phyloP scores from a whole-genome alignment of 2,888 invertebrate genomes.

The Parelbella ahira region DNA sequence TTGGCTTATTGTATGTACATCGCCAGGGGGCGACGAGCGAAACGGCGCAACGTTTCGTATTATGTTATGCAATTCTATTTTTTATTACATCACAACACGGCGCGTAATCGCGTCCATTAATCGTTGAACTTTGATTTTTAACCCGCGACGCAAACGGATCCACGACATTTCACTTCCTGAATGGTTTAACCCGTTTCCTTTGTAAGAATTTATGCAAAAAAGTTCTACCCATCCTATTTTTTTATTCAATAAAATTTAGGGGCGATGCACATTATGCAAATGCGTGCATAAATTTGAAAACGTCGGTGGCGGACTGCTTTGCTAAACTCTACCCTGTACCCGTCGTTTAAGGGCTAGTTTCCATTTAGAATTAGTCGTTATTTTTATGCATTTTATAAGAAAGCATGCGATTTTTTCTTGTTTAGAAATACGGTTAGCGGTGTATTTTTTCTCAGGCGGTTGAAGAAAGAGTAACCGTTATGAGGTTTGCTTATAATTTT shows the following conservation, averaged over 20 bases:
- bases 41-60: constrained; percentile 44
- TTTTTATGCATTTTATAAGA: constrained; percentile 59
- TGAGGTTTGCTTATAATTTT: constrained; percentile 54
- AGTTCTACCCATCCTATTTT: constrained; percentile 81
- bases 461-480: constrained; percentile 66
- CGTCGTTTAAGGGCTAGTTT: constrained; percentile 38
- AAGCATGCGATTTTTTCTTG: constrained; percentile 72
- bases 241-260: constrained; percentile 80
- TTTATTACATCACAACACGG: constrained; percentile 40
- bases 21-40: constrained; percentile 43
- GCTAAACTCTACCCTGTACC: constrained; percentile 38
- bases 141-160: constrained; percentile 55
- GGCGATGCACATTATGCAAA: constrained; percentile 81
- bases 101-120: constrained; percentile 33
- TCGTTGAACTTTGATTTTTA: constrained; percentile 46
- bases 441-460: constrained; percentile 72
- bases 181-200: constrained; percentile 79
- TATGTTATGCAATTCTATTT: constrained; percentile 40
- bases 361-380: constrained; percentile 37
- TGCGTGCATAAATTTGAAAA: constrained; percentile 78
- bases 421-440: constrained; percentile 63
- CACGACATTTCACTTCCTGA: constrained; percentile 75
- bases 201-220: constrained; percentile 81
- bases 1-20: constrained; percentile 71
- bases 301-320: constrained; percentile 31